Base-by-base conservation (phyloP, 2,888 invertebrate species). In the Choreutis nemorana region DNA sequence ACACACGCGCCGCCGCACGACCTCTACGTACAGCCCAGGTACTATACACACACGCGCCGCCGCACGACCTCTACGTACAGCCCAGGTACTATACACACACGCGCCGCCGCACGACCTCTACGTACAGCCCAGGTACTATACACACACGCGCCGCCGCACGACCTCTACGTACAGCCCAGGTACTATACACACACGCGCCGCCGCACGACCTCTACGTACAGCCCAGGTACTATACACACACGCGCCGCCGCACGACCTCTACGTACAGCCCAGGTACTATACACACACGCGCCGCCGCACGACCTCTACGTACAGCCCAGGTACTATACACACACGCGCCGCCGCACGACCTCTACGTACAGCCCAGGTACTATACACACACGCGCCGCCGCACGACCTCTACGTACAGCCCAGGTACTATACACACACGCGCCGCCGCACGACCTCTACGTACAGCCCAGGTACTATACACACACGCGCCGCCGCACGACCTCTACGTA, bases 401-500 rank as follows among this genome's bases (percentile, higher is more conserved):
- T 65, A 51, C 53, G 45, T 37, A 52, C 75, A 47, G 15, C 48
- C 62, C 46, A 20, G 23, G 5, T 14, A 9, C 10, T 11, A 11
- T 11, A 8, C 35, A 8, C 42, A 44, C 62, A n/a, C 68, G 81
- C 38, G 82, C 84, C 57, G 85, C 90, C 90, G 21, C 86, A 91
- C 50, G 90, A 90, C 55, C 93, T 93, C 44, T 93, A 94, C 45
- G 85, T 92, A 29, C 84, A 91, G 87, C 38, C 91, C 85, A 70
- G 84, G 89, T 62, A n/a, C n/a, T n/a, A n/a, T n/a, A n/a, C n/a
- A n/a, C n/a, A n/a, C n/a, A n/a, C n/a, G n/a, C n/a, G n/a, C n/a
- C n/a, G n/a, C n/a, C n/a, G n/a, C n/a, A n/a, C n/a, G n/a, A n/a
- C n/a, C n/a, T n/a, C n/a, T n/a, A n/a, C n/a, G n/a, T n/a, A n/a